Conservation (phyloP, 1,140 invertebrate genomes). For the Lepeophtheirus salmonis region DNA sequence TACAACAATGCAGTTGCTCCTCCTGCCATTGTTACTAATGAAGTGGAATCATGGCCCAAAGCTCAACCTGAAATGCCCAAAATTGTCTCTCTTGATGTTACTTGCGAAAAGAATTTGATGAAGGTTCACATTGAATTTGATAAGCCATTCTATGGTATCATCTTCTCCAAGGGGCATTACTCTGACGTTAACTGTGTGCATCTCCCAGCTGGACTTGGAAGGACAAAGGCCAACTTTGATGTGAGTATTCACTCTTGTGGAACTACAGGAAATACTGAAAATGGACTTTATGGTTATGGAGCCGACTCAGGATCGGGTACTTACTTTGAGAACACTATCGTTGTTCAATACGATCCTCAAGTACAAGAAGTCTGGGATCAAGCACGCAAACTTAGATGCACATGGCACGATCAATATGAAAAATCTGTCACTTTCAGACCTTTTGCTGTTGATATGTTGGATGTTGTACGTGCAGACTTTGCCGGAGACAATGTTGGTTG, state of each 20-base stretch:
- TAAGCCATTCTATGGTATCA: constrained; percentile 82
- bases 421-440: constrained; percentile 83
- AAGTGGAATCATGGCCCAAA: constrained; percentile 60
- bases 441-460: constrained; percentile 85
- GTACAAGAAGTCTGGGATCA: constrained; percentile 94
- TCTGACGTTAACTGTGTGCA: constrained; percentile 79
- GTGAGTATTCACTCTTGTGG: constrained; percentile 76
- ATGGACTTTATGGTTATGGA: constrained; percentile 59
- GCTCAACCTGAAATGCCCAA: constrained; percentile 65
- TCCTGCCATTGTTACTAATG: not conserved
- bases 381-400: constrained; percentile 70
- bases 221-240: constrained; percentile 67
- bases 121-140: constrained; percentile 83
- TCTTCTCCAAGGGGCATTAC: constrained; percentile 82
- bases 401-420: constrained; percentile 88
- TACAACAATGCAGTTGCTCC: constrained; percentile 7
- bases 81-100: constrained; percentile 75
- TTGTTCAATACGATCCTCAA: constrained; percentile 80
- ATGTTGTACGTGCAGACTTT: constrained; percentile 77
- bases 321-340: constrained; percentile 84
- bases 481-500: constrained; percentile 86
- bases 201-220: constrained; percentile 61
- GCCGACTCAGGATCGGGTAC: constrained; percentile 67
- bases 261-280: constrained; percentile 70
- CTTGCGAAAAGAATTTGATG: constrained; percentile 89